Evolutionary conservation across 2,888 invertebrate genomes (phyloP).

Genomic region (Gymnocheta viridis): DNA sequence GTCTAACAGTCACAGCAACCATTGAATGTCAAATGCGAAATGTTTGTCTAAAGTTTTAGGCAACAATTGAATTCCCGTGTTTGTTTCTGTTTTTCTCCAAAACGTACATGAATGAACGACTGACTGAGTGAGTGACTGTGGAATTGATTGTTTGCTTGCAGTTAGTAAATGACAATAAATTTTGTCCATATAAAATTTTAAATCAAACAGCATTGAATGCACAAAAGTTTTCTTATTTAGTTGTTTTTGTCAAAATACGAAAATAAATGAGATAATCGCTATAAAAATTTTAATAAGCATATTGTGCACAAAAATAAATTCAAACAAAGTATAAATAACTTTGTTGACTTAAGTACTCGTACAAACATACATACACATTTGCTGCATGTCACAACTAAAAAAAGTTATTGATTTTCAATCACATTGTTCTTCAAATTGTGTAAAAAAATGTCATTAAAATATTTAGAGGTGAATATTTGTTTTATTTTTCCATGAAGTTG

Average conservation of each 20-base stretch:
- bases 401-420: too few relatives aligned
- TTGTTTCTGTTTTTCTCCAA: too few relatives aligned
- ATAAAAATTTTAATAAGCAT: constrained; percentile 67
- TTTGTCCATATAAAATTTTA: neutral
- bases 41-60: neutral
- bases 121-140: neutral
- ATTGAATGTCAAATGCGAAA: neutral
- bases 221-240: constrained; percentile 65
- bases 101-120: neutral
- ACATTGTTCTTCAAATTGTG: too few relatives aligned
- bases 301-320: constrained; percentile 19
- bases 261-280: constrained; percentile 75
- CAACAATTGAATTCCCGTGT: constrained; percentile 4
- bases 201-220: constrained; percentile 72
- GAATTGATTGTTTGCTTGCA: constrained; percentile 46
- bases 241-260: neutral
- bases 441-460: too few relatives aligned
- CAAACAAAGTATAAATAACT: neutral
- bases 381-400: too few relatives aligned
- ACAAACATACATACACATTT: too few relatives aligned
- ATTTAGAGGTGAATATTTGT: too few relatives aligned
- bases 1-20: neutral
- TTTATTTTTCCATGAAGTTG: too few relatives aligned
- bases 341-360: too few relatives aligned
- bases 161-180: constrained; percentile 60